A percentile compares a stretch with the other conserved stretches of the same genome.
phyloP scores from a whole-genome alignment of 2,113 vertebrate genomes.

The Lophotis ruficrista region DNA sequence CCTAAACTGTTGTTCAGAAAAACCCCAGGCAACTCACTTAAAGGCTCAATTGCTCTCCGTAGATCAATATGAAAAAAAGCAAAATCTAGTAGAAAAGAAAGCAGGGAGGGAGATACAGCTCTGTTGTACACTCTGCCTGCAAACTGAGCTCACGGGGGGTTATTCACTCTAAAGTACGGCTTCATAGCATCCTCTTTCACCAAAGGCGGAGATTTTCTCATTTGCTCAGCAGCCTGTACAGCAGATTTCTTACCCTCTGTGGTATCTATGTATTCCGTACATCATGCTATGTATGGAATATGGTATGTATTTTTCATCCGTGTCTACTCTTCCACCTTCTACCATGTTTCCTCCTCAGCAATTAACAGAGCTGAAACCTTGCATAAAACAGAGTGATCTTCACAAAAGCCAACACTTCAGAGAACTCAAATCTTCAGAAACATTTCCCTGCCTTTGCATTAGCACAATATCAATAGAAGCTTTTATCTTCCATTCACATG shows the following conservation, averaged over 20 bases:
- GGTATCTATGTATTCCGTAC: background rate
- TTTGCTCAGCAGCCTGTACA: background rate
- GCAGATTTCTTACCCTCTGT: background rate
- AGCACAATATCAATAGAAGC: background rate
- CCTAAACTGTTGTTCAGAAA: background rate
- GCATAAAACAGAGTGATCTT: background rate
- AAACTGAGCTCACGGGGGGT: background rate
- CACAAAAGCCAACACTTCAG: background rate
- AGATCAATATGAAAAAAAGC: background rate
- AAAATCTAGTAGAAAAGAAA: background rate
- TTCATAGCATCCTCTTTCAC: background rate
- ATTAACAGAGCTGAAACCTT: background rate
- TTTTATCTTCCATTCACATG: background rate
- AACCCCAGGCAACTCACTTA: background rate
- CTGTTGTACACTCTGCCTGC: too few species aligned
- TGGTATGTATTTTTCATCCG: background rate
- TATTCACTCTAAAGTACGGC: background rate
- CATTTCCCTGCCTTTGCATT: background rate
- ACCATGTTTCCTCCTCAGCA: background rate
- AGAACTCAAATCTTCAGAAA: background rate
- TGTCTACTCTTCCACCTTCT: too few species aligned
- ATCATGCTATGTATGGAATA: too few species aligned
- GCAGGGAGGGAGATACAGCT: background rate
- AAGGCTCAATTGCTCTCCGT: background rate
- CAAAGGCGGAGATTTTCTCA: background rate